Base-by-base conservation (phyloP, 1,140 invertebrate genomes). In the Euura saliciscinereae region DNA sequence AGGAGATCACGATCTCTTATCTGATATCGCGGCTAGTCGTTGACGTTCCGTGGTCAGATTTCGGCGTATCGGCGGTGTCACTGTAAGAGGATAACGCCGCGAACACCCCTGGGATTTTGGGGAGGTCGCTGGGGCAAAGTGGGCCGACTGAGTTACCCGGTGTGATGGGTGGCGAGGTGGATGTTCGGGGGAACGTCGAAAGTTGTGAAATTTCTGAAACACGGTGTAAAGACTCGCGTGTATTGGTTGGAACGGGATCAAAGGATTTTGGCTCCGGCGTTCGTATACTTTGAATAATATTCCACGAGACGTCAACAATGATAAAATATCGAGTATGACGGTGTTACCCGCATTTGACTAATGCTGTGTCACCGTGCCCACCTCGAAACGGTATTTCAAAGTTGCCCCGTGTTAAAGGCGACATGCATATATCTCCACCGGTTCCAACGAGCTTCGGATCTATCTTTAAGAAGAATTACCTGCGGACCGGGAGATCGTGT, bases 381-480 rank as follows among this genome's bases (percentile, higher is more conserved):
- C 51, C 51, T 59, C 51, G 51, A 1, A 59, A 59, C 51, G 51
- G 51, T 59, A 59, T 59, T 59, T 59, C 51, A 59, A 59, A 59
- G 8, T n/a, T 59, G 51, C 51, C 51, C 51, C 51, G 6, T 3
- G 6, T 11, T n/a, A n/a, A 59, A 59, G 13, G 13, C 51, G 51
- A 11, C 51, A n/a, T n/a, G 10, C 51, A n/a, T 59, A 11, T 8
- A 8, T 8, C 51, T n/a, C 51, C 28, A 28, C 51, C 51, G 51
- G 10, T 11, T 8, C 10, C 51, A 11, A 11, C 51, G 13, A 8
- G 8, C 13, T 59, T 59, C 51, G 51, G 51, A 59, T 59, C 51
- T 59, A 59, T 59, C 51, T 59, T 59, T 59, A 59, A 59, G 51
- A 59, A 59, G 51, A 59, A 59, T 59, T 59, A 59, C 51, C 51